Evolutionary conservation across 1,140 invertebrate species (phyloP), one percentile per base, ranked within the genome.

Genomic region (Aporrectodea caliginosa): DNA sequence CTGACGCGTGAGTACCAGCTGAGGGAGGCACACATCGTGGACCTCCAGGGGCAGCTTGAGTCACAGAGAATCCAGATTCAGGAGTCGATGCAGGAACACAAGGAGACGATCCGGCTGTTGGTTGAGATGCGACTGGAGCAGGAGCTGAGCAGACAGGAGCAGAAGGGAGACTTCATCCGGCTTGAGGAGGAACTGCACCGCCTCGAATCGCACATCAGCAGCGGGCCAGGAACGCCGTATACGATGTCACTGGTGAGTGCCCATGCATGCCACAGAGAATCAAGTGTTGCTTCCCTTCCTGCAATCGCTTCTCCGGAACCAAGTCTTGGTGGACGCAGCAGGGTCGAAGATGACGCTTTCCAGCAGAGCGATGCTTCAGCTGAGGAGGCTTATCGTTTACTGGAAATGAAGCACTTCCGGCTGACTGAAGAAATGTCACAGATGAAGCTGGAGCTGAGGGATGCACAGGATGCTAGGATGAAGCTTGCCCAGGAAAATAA

Each of bases 11-110:
- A 79, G 35, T 79, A 69, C 29, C 31, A 73, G 35, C 34, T 79
- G 70, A 29, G 71, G 12, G 70, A 79, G 71, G 35, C 29, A 12
- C 78, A 79, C 33, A 74, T 79, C 12, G 16, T 29, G 32, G 72
- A 79, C 34, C 29, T 79, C 27, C 32, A 79, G 72, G 32, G 29
- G 33, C 70, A 79, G 31, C 22, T 79, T 16, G 30, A 35, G 2
- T 33, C 33, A n/a, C 78, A 79, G 34, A 22, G n/a, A 73, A 31
- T 29, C 1, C 70, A 79, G 16, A 73, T 79, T 35, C 30, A 43
- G 31, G 78, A 76, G 30, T 69, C 78, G 31, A 73, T 79, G 70
- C n/a, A 79, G n/a, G 78, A 79, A 31, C 78, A 79, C 35, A 73
- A 79, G 72, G 70, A 79, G 43, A 79, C 70, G 16, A 79, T 79